Evolutionary conservation across 30 jellyfish, hydroid and myxozoan genomes (phyloP), one percentile per base, ranked within the genome.

Genomic region (Clytia hemisphaerica): DNA sequence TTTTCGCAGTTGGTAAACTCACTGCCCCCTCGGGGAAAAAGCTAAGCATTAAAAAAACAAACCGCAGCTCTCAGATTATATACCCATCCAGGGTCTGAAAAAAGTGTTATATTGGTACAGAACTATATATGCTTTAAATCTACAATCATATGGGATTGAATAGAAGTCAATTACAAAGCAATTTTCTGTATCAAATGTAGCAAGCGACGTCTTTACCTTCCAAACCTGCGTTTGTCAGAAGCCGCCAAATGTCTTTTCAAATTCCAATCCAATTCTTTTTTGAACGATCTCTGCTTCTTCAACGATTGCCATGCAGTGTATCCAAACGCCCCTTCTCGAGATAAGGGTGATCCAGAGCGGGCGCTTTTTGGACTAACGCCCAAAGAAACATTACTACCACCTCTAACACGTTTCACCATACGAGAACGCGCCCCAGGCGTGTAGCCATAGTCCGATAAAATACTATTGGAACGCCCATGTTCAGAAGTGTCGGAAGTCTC

Each of bases 221-320:
- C n/a, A n/a, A n/a, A n/a, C n/a, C 61, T 29, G 3, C 61, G 3
- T 48, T 48, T 48, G 27, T 48, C 61, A 18, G 61, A 32, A 48
- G 27, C 21, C 37, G 37, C 61, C 37, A 35, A 7, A 25, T 65
- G 45, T 65, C 70, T 38, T 22, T 63, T 32, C 22, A 32, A 16
- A 25, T 32, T 48, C 16, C 34, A 32, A 34, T 88, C 97, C 14
- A 88, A 60, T 45, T 88, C 97, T 59, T 77, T 88, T 49, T 90
- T 80, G 40, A 80, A 88, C 42, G 93, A 72, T 6, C 97, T 61
- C 58, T 82, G 95, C 65, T 90, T 90, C 25, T 92, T 61, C 72
- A 90, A 58, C 31, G 93, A 81, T 9, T 81, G 76, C 98, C 98
- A 90, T 7, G 94, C 98, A 10, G 98, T 85, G 73, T 81, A 90